phyloP scores from a whole-genome alignment of 2,888 invertebrate species.

The Cerastis rubricosa region DNA sequence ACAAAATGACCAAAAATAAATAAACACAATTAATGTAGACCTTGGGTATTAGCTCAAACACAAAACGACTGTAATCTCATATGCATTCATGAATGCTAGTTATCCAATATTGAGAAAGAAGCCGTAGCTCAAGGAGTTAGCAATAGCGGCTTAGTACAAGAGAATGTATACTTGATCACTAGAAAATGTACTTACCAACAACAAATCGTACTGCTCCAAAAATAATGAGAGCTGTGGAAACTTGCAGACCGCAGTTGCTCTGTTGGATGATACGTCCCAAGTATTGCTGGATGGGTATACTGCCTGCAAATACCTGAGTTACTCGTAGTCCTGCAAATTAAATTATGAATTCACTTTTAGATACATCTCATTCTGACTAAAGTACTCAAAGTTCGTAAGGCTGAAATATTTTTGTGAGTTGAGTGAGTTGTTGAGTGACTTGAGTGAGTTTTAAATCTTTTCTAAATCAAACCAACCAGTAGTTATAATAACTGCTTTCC shows the following conservation, averaged over 20 bases:
- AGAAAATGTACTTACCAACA: slow-evolving; percentile 71
- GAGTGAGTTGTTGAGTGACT: too few relatives aligned
- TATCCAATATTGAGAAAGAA: slow-evolving; percentile 2
- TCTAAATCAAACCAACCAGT: slow-evolving; percentile 71
- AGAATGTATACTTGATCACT: too few relatives aligned
- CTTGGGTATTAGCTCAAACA: background rate
- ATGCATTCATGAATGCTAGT: slow-evolving; percentile 10
- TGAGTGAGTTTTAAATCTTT: background rate
- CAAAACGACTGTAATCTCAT: slow-evolving; percentile 6
- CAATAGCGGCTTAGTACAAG: background rate
- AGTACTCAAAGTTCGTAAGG: background rate
- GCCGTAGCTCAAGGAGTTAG: slow-evolving; percentile 5
- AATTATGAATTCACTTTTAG: background rate
- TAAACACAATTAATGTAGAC: background rate
- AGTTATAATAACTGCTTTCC: slow-evolving; percentile 83
- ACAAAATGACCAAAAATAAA: too few relatives aligned
- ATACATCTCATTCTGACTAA: background rate
- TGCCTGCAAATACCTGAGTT: slow-evolving; percentile 79
- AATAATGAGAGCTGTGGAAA: slow-evolving; percentile 75
- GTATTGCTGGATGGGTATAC: slow-evolving; percentile 79
- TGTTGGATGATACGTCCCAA: slow-evolving; percentile 80
- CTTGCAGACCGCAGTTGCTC: slow-evolving; percentile 71
- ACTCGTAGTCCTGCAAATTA: slow-evolving; percentile 77
- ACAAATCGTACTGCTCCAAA: slow-evolving; percentile 80
- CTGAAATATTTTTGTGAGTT: background rate